phyloP scores from a whole-genome alignment of 2,888 invertebrate genomes.

The Erebia ligea region DNA sequence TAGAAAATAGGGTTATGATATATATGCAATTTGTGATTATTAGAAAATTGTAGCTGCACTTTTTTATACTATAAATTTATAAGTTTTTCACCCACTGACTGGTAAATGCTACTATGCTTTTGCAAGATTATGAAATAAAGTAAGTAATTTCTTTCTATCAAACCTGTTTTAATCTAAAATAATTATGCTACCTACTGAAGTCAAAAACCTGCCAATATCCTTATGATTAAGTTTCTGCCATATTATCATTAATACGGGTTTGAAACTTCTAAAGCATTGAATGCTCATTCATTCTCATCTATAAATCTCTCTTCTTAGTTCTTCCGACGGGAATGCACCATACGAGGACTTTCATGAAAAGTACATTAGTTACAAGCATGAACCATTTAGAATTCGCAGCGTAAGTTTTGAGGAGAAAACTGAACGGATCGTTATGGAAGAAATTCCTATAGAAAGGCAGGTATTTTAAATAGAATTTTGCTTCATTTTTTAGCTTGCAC shows the following conservation, averaged over 20 bases:
- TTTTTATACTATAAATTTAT: constrained; percentile 35
- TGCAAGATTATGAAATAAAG: constrained; percentile 17
- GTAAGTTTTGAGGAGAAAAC: constrained; percentile 87
- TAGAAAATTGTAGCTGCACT: constrained; percentile 33
- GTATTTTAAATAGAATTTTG: constrained; percentile 46
- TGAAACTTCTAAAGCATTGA: constrained; percentile 16
- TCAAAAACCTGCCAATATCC: not conserved
- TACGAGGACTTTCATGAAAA: constrained; percentile 92
- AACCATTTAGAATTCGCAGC: constrained; percentile 89
- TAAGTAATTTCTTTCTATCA: constrained; percentile 1
- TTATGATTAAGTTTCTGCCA: not conserved
- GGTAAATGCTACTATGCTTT: constrained; percentile 32
- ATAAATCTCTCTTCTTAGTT: constrained; percentile 80
- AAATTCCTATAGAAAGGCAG: constrained; percentile 68
- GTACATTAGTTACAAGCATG: constrained; percentile 87
- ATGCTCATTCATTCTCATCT: constrained; percentile 68
- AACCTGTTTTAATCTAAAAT: constrained; percentile 14
- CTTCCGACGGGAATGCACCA: constrained; percentile 82
- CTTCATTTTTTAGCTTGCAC: not conserved
- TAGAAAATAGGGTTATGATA: constrained; percentile 11
- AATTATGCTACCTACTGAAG: not conserved
- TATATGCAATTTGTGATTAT: constrained; percentile 13
- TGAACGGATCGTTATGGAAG: constrained; percentile 66
- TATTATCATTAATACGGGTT: constrained; percentile 18
- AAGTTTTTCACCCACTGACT: constrained; percentile 33